These are phyloP conservation scores for Apostichopus parvimensis DNA, from an alignment of 35 echinoderm and acorn worm genomes.

Conservation along the genomic window DNA sequence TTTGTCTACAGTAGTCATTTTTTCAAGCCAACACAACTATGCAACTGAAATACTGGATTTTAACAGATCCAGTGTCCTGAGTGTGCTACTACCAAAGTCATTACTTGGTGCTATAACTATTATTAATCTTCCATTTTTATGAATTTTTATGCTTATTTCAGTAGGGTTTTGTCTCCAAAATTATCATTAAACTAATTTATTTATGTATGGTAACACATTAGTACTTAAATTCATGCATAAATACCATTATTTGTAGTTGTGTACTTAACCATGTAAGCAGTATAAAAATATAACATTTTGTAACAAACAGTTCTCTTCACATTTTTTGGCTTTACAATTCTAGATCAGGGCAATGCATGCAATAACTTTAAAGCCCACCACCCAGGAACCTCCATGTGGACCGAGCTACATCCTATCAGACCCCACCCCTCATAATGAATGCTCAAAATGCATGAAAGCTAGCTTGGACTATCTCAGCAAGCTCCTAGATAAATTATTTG, in stretches of 20 bases:
- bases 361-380: no score
- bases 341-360: no score
- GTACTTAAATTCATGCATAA: background rate
- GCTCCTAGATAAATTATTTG: no score
- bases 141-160: background rate
- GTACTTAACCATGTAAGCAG: background rate
- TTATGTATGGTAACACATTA: background rate
- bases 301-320: no score
- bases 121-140: background rate
- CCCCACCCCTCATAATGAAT: no score
- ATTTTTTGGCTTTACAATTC: no score
- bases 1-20: no score
- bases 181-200: background rate
- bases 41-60: background rate
- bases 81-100: background rate
- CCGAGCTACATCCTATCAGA: no score
- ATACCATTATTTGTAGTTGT: background rate
- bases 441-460: no score
- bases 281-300: background rate
- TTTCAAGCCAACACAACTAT: background rate
- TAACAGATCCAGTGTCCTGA: background rate
- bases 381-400: no score
- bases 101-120: background rate
- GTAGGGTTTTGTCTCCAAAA: background rate
- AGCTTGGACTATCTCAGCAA: no score